phyloP scores from a whole-genome alignment of 2,113 vertebrate genomes.

The Aleadryas rufinucha region DNA sequence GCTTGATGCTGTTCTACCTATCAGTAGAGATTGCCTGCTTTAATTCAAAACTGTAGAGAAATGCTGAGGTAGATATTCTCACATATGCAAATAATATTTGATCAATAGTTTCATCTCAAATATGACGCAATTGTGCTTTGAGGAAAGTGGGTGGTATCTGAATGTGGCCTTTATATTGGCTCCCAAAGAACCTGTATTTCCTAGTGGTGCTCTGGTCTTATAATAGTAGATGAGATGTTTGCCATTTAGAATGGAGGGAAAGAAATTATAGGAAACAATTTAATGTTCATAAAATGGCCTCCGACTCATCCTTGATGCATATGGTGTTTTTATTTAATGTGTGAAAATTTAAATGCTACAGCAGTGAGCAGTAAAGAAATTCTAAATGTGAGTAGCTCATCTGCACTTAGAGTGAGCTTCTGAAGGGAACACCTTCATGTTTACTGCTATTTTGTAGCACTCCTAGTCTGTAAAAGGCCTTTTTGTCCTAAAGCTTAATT shows the following conservation, averaged over 20 bases:
- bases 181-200: background rate
- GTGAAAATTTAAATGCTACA: background rate
- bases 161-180: background rate
- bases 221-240: background rate
- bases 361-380: background rate
- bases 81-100: background rate
- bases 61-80: background rate
- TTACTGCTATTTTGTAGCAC: background rate
- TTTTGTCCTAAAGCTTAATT: slow-evolving; percentile 24
- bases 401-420: background rate
- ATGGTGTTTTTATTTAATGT: background rate
- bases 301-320: background rate
- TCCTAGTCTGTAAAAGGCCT: background rate
- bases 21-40: background rate
- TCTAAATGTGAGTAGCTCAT: background rate
- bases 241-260: background rate
- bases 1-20: background rate
- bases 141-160: background rate
- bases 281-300: background rate
- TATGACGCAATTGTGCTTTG: background rate
- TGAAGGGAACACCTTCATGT: background rate
- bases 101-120: background rate
- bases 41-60: background rate
- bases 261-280: background rate
- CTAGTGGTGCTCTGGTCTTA: background rate